A percentile compares a stretch with the other conserved stretches of the same genome.
Evolutionary conservation across 2,113 vertebrate species (phyloP).

Genomic region (Ia io): DNA sequence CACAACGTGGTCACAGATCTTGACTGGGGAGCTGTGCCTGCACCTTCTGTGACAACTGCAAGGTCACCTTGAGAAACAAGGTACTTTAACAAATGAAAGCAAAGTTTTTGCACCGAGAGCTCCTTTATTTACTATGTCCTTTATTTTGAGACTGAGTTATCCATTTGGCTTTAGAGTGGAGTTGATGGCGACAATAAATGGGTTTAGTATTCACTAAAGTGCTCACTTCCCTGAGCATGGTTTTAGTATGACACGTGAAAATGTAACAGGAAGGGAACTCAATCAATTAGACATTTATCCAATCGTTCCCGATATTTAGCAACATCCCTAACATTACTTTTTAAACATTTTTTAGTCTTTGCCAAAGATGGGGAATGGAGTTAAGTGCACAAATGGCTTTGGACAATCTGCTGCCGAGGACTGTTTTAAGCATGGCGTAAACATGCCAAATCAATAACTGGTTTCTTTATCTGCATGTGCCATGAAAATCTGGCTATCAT

Average conservation of each 20-base stretch:
- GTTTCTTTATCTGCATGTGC: conserved; percentile 61
- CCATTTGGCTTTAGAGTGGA: not conserved
- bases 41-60: not conserved
- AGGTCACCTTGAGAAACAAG: not conserved
- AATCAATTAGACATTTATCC: not conserved
- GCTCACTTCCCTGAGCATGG: not conserved
- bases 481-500: conserved; percentile 64
- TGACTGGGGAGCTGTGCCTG: not conserved
- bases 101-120: not conserved
- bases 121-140: not conserved
- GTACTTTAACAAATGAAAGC: not conserved
- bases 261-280: not conserved
- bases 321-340: conserved; percentile 58
- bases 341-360: conserved; percentile 66
- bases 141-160: not conserved
- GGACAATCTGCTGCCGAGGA: conserved; percentile 74
- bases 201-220: not conserved
- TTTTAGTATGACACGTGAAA: not conserved
- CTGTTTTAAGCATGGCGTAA: conserved; percentile 61
- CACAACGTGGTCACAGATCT: not conserved
- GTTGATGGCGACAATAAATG: not conserved
- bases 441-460: conserved; percentile 61
- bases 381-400: conserved; percentile 74
- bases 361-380: conserved; percentile 69
- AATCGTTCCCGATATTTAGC: conserved; percentile 45